These are phyloP conservation scores for Coptodon bakossiorum DNA, from an alignment of 2,113 vertebrate genomes.

Conservation along the genomic window DNA sequence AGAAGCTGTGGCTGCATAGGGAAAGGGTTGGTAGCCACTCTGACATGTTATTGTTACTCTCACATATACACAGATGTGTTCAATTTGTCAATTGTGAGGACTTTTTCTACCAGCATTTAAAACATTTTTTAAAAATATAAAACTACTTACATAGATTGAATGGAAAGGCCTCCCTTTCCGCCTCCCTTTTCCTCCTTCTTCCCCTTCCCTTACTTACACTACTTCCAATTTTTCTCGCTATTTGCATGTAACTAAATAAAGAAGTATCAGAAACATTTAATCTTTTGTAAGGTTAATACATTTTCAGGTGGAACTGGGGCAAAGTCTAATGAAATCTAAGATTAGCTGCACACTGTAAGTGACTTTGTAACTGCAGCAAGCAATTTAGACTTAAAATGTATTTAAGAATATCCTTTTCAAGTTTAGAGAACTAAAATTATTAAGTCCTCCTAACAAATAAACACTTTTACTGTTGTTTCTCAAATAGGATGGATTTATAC, in stretches of 20 bases:
- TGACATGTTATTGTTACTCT: neutral
- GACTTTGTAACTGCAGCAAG: neutral
- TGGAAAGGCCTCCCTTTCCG: neutral
- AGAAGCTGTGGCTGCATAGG: conserved; percentile 20
- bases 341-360: neutral
- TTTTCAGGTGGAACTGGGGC: neutral
- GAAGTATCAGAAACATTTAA: neutral
- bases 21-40: conserved; percentile 7
- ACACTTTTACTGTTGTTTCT: neutral
- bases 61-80: neutral
- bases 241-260: neutral
- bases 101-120: neutral
- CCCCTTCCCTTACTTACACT: neutral
- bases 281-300: neutral
- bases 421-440: neutral
- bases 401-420: neutral
- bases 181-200: neutral
- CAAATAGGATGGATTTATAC: neutral
- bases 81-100: neutral
- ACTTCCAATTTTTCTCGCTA: neutral
- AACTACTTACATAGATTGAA: neutral
- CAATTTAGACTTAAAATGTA: neutral
- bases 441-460: neutral
- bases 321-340: neutral
- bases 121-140: neutral